A percentile compares a stretch with the other conserved stretches of the same genome.
These are phyloP conservation scores for Heterodera filipjevi DNA, from an alignment of 2,888 invertebrate genomes.

Conservation along the genomic window DNA sequence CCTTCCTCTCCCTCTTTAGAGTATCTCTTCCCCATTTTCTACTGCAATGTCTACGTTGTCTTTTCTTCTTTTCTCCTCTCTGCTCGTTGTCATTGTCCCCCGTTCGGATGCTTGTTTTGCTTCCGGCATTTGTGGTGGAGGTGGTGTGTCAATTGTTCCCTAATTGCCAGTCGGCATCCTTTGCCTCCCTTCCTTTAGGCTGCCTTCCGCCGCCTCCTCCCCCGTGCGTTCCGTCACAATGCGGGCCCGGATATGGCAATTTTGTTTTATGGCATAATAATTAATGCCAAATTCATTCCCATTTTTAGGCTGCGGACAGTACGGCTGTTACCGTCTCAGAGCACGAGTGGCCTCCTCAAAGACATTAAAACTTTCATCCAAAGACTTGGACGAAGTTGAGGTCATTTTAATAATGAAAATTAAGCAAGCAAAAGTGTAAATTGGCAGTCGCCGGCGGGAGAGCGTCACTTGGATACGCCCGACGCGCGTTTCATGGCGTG, in stretches of 20 bases:
- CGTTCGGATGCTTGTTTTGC: conserved; percentile 58
- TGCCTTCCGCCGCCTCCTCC: conserved; percentile 59
- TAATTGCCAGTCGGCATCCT: neutral
- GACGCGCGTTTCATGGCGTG: conserved; percentile 63
- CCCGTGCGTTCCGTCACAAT: conserved; percentile 43
- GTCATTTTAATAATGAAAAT: conserved; percentile 2
- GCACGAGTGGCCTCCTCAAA: conserved; percentile 53
- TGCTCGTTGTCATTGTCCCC: conserved; percentile 16
- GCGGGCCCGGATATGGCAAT: conserved; percentile 41
- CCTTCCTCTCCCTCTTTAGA: neutral
- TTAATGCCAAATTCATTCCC: neutral
- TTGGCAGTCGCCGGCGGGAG: neutral
- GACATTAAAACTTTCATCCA: conserved; percentile 45
- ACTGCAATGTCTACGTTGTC: neutral
- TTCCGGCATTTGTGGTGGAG: conserved; percentile 60
- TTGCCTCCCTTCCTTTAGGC: conserved; percentile 31
- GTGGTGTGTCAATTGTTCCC: conserved; percentile 26
- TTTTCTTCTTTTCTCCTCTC: neutral
- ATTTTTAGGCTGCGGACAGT: conserved; percentile 54
- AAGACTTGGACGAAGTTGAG: conserved; percentile 38
- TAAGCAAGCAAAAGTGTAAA: neutral
- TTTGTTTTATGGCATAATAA: too few relatives aligned
- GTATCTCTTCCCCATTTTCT: neutral
- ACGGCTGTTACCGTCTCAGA: conserved; percentile 56
- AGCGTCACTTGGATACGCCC: conserved; percentile 43